These are phyloP conservation scores for Meloidogyne floridensis DNA, from an alignment of 1,140 invertebrate species.

Conservation along the genomic window DNA sequence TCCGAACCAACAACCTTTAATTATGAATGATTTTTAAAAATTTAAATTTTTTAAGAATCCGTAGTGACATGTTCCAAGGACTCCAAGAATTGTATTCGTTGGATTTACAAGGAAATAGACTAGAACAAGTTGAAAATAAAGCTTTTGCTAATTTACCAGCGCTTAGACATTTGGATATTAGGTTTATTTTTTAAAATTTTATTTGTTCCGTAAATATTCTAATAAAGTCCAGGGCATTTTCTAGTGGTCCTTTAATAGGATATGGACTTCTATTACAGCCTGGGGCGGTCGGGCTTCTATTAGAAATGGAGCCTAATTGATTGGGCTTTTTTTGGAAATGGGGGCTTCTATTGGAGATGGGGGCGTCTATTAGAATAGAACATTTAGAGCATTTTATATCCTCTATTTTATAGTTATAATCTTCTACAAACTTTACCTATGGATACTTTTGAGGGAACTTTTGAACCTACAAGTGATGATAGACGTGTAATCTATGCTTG, in stretches of 20 bases:
- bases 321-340: no score
- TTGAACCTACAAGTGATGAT: slow-evolving; percentile 60
- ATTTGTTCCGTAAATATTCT: background rate
- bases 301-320: no score
- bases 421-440: slow-evolving; percentile 64
- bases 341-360: no score
- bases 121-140: slow-evolving; percentile 57
- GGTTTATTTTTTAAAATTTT: slow-evolving; percentile 31
- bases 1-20: no score
- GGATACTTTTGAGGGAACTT: slow-evolving; percentile 58
- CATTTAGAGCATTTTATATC: no score
- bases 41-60: slow-evolving; percentile 46
- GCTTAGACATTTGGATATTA: slow-evolving; percentile 64
- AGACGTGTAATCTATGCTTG: slow-evolving; percentile 65
- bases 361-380: no score
- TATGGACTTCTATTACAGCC: no score
- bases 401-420: slow-evolving; percentile 58
- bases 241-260: no score
- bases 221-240: no score
- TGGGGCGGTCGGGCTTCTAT: no score
- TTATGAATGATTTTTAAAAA: background rate
- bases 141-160: slow-evolving; percentile 64
- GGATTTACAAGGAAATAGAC: slow-evolving; percentile 63
- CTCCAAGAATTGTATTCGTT: slow-evolving; percentile 63
- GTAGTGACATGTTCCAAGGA: slow-evolving; percentile 63